A percentile compares a stretch with the other conserved stretches of the same genome.
phyloP scores from a whole-genome alignment of 2,797 vertebrate genomes.

The Gymnocypris eckloni region DNA sequence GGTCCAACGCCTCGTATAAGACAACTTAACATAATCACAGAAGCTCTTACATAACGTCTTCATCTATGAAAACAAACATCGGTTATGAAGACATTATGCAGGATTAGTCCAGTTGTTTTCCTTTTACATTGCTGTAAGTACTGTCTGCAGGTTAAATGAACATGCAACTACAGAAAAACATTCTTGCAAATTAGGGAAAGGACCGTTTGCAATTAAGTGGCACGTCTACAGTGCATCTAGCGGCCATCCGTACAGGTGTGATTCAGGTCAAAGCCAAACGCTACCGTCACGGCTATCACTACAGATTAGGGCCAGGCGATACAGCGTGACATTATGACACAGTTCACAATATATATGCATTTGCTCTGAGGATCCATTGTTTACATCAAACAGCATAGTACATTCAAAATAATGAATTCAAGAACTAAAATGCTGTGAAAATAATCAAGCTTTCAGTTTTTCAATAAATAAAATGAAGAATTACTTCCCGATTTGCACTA shows the following conservation, averaged over 20 bases:
- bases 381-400: neutral
- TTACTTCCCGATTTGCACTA: neutral
- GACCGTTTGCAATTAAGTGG: constrained; percentile 57
- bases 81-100: constrained; percentile 60
- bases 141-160: constrained; percentile 84
- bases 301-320: constrained; percentile 59
- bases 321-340: neutral
- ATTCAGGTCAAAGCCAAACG: constrained; percentile 77
- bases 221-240: constrained; percentile 33
- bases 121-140: constrained; percentile 65
- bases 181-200: constrained; percentile 58
- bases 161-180: constrained; percentile 75
- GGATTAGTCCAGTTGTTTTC: constrained; percentile 65
- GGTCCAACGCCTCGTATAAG: constrained; percentile 66
- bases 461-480: neutral
- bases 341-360: neutral
- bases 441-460: neutral
- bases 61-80: constrained; percentile 19
- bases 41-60: constrained; percentile 39
- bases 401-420: neutral
- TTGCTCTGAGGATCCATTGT: neutral
- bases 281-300: constrained; percentile 62
- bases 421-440: neutral
- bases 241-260: constrained; percentile 44
- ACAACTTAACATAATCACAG: constrained; percentile 41